Evolutionary conservation across 2,797 vertebrate genomes (phyloP), one percentile per base, ranked within the genome.

Genomic region (Xyrichtys novacula): DNA sequence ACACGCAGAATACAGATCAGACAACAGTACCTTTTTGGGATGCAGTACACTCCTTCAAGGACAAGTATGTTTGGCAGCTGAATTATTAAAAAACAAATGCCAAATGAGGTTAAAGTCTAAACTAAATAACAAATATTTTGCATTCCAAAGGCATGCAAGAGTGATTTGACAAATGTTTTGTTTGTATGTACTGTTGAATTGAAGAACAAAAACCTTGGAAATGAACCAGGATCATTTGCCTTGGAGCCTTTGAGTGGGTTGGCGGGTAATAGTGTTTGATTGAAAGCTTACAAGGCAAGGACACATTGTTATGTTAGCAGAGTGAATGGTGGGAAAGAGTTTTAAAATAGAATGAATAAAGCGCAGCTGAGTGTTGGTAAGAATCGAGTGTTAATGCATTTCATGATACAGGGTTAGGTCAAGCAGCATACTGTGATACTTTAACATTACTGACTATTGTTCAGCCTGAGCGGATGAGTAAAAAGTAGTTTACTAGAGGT

Each of bases 191-290:
- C 31, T 32, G n/a, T 15, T 34, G 20, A 46, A 28, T 40, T 19
- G 20, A 56, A 25, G 5, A 39, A 43, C 17, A 28, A 17, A 20
- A 36, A 25, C 28, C 25, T 28, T 47, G 20, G 20, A 39, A 17
- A 46, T 20, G 28, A 10, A 65, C 34, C 23, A 48, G 23, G 25
- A 71, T 60, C 5, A 26, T 47, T 63, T 49, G 25, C 43, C 50
- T 36, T 0, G 12, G 12, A n/a, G 50, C 23, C 3, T 65, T 17
- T 16, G 47, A 67, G 59, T 16, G 29, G 38, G 26, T 5, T 8
- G 19, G 36, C 20, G 34, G 16, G 11, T 12, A 12, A 32, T 10
- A 34, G 32, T 26, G 62, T 65, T 39, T 60, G 40, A 64, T 2
- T 58, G 54, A 74, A 43, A 64, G 59, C 49, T 11, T 17, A 23